These are phyloP conservation scores for Drosophila bifasciata DNA, from an alignment of 1,140 invertebrate species.

Conservation along the genomic window DNA sequence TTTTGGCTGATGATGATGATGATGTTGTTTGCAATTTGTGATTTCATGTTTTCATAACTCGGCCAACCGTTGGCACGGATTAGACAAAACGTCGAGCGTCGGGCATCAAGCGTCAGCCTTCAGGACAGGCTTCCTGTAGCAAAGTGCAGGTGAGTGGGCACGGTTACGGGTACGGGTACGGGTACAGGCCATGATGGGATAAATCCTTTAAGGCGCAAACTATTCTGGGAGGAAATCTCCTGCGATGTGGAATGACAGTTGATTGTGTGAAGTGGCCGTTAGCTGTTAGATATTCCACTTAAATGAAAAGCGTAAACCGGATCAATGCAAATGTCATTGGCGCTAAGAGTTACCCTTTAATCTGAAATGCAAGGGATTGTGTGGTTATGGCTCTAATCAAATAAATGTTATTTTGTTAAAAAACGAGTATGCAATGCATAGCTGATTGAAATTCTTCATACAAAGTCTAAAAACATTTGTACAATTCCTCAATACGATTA, in stretches of 20 bases:
- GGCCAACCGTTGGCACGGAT: constrained; percentile 41
- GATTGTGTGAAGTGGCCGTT: neutral
- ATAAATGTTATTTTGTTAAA: too few relatives aligned
- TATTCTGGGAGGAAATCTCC: neutral
- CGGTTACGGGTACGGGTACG: neutral
- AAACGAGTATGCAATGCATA: neutral
- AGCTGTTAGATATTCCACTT: neutral
- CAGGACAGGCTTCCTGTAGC: constrained; percentile 13
- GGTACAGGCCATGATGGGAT: neutral
- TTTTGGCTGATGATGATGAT: constrained; percentile 15
- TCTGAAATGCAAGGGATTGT: too few relatives aligned
- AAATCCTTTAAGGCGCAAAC: neutral
- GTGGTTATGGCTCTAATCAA: too few relatives aligned
- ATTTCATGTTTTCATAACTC: constrained; percentile 68
- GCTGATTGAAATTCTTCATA: neutral
- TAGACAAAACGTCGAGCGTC: constrained; percentile 42
- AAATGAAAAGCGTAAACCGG: neutral
- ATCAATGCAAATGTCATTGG: neutral
- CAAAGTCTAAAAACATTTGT: too few relatives aligned
- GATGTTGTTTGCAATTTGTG: constrained; percentile 56
- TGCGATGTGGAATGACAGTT: neutral
- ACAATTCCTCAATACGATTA: too few relatives aligned
- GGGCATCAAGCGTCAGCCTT: constrained; percentile 42
- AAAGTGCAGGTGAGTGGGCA: constrained; percentile 30
- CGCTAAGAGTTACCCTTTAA: too few relatives aligned